Conservation (phyloP, 2,797 vertebrate genomes). For the Karalla daura region DNA sequence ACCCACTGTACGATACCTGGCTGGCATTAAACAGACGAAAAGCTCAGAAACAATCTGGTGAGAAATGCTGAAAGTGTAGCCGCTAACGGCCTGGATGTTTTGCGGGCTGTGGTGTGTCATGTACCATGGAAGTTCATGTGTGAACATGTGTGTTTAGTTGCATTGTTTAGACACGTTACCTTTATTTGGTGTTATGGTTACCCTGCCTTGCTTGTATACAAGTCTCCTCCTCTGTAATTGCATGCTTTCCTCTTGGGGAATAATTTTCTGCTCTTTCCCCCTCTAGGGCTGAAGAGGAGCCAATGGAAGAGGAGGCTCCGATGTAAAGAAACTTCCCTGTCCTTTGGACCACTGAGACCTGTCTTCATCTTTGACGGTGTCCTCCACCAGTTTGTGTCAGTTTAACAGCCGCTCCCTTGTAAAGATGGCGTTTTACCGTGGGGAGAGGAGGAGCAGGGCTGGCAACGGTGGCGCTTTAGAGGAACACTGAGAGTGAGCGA, state of each 20-base stretch:
- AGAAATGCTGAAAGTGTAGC: not conserved
- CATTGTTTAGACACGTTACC: too few relatives aligned
- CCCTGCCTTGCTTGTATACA: not conserved
- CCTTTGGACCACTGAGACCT: constrained; percentile 72
- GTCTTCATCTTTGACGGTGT: constrained; percentile 82
- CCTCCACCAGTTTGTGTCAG: constrained; percentile 82
- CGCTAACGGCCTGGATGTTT: not conserved
- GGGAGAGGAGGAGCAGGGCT: constrained; percentile 65
- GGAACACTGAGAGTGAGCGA: constrained; percentile 59
- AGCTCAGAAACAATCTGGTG: not conserved
- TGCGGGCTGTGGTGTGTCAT: too few relatives aligned
- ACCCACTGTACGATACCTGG: not conserved
- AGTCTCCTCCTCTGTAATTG: not conserved
- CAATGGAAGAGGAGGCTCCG: constrained; percentile 96
- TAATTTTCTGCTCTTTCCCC: not conserved
- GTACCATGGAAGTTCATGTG: too few relatives aligned
- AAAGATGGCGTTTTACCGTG: constrained; percentile 57
- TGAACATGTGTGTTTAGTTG: too few relatives aligned
- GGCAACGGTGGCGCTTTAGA: constrained; percentile 45
- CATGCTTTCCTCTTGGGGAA: too few relatives aligned
- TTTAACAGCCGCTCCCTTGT: constrained; percentile 75
- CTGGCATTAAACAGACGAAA: not conserved
- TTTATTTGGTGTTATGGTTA: too few relatives aligned
- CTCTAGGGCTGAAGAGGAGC: constrained; percentile 91
- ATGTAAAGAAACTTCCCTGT: constrained; percentile 86